Conservation (phyloP, 2,797 vertebrate species). For the Gambusia yucatana region DNA sequence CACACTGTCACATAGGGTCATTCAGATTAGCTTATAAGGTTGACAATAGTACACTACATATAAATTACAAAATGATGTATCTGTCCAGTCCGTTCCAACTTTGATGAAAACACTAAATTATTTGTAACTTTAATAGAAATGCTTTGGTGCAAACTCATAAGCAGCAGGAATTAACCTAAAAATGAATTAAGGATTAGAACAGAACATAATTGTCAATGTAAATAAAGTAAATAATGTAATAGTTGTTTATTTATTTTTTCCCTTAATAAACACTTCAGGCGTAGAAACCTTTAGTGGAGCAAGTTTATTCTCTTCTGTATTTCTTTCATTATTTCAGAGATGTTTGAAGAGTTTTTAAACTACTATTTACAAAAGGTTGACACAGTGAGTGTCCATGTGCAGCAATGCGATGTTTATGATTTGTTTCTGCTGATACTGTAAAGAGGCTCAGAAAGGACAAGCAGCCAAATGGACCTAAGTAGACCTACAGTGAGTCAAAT, state of each 20-base stretch:
- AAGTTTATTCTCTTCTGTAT: conserved; percentile 11
- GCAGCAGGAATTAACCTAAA: not conserved
- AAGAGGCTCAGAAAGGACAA: conserved; percentile 25
- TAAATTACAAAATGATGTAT: not conserved
- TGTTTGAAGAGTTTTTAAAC: conserved; percentile 24
- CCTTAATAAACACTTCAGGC: not conserved
- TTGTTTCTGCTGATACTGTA: conserved; percentile 24
- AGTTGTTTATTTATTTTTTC: not conserved
- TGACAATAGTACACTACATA: not conserved
- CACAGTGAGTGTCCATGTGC: not conserved
- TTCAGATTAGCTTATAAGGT: not conserved
- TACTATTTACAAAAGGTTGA: not conserved
- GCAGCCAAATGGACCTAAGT: conserved; percentile 25
- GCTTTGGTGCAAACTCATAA: not conserved
- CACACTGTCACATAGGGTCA: not conserved
- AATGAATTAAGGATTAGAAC: not conserved
- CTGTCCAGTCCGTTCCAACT: not conserved
- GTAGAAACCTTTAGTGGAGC: not conserved
- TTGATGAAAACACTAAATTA: not conserved
- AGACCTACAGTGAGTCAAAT: conserved; percentile 6
- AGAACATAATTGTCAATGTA: not conserved
- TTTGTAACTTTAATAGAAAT: not conserved
- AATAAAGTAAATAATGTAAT: not conserved
- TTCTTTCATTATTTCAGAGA: conserved; percentile 39
- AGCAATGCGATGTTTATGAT: not conserved